Evolutionary conservation across 2,113 vertebrate genomes (phyloP).

Genomic region (Sander lucioperca): DNA sequence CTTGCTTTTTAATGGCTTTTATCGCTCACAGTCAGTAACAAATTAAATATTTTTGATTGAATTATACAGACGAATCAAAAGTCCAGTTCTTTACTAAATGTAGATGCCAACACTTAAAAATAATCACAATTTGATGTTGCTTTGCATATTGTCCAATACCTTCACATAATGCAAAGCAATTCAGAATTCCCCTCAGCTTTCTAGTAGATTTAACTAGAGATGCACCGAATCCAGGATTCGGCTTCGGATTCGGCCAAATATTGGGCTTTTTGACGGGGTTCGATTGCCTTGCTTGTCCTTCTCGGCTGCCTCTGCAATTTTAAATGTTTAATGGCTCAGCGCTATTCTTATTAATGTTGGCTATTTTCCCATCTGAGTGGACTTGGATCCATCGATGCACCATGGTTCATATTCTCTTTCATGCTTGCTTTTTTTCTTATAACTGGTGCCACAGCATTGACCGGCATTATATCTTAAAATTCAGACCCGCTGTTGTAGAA

Average conservation of each 20-base stretch:
- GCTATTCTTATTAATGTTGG: conserved; percentile 65
- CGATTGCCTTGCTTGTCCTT: conserved; percentile 34
- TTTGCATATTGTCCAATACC: neutral
- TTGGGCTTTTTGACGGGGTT: too few relatives aligned
- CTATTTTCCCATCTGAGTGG: conserved; percentile 50
- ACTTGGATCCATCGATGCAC: conserved; percentile 28
- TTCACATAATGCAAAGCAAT: neutral
- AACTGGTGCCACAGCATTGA: conserved; percentile 30
- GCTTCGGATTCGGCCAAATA: too few relatives aligned
- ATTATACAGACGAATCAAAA: neutral
- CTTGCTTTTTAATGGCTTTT: conserved; percentile 18
- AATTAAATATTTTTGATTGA: conserved; percentile 1
- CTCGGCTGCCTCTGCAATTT: conserved; percentile 52
- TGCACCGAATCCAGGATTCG: too few relatives aligned
- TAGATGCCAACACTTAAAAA: neutral
- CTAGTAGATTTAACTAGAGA: neutral
- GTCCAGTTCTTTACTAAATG: neutral
- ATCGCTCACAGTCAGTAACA: conserved; percentile 10
- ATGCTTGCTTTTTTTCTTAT: conserved; percentile 7
- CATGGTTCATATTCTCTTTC: conserved; percentile 37
- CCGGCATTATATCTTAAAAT: conserved; percentile 17
- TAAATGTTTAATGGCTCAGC: conserved; percentile 60
- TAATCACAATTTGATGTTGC: neutral
- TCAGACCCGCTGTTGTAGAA: conserved; percentile 14
- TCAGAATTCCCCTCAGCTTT: neutral